phyloP scores from a whole-genome alignment of 2,797 vertebrate species.

The Enoplosus armatus region DNA sequence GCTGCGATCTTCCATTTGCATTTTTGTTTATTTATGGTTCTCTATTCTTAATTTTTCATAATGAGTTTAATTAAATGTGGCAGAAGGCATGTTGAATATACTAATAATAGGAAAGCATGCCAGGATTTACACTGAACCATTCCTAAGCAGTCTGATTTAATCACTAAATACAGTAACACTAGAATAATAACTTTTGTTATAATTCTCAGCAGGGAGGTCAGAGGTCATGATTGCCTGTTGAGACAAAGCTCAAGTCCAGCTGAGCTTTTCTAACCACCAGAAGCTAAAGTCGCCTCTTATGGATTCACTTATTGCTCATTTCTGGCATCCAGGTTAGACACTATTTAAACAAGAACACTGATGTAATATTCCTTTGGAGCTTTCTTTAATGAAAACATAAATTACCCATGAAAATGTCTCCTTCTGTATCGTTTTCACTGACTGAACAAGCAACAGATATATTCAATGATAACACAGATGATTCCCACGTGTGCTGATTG shows the following conservation, averaged over 20 bases:
- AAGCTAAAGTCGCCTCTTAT: not conserved
- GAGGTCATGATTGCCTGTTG: not conserved
- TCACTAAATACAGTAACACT: not conserved
- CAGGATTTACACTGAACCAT: not conserved
- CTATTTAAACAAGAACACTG: slow-evolving; percentile 3
- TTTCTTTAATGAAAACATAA: slow-evolving; percentile 43
- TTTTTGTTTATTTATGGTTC: not conserved
- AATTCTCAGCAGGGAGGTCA: not conserved
- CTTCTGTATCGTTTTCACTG: slow-evolving; percentile 22
- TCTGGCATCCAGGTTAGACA: slow-evolving; percentile 1
- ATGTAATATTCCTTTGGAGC: slow-evolving; percentile 3
- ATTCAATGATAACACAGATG: slow-evolving; percentile 49
- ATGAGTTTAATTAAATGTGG: not conserved
- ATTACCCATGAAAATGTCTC: slow-evolving; percentile 24
- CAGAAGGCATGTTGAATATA: not conserved
- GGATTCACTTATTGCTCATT: not conserved
- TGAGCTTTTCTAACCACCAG: slow-evolving; percentile 7
- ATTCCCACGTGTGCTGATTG: slow-evolving; percentile 44
- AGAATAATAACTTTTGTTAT: too few relatives aligned
- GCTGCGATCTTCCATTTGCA: not conserved
- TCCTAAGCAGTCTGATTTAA: not conserved
- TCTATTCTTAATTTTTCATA: not conserved
- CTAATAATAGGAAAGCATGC: not conserved
- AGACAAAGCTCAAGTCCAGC: not conserved
- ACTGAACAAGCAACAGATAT: slow-evolving; percentile 48